phyloP scores from a whole-genome alignment of 2,113 vertebrate species.

The Sciurus niger region DNA sequence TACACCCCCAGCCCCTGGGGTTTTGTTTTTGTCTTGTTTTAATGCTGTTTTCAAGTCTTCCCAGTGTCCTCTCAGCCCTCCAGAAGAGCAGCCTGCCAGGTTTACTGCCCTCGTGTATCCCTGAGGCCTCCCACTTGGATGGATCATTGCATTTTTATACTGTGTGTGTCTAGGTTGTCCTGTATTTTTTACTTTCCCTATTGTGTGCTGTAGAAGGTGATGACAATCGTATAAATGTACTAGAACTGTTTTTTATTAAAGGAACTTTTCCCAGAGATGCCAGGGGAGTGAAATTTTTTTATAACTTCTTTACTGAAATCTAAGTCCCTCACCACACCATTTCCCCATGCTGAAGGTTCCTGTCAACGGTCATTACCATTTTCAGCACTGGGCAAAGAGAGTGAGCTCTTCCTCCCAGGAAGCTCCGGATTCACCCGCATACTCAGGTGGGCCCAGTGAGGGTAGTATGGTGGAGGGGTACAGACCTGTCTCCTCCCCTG shows the following conservation, averaged over 20 bases:
- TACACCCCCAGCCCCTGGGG: not conserved
- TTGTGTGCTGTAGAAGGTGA: conserved; percentile 70
- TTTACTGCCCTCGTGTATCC: not conserved
- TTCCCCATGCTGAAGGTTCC: too few species aligned
- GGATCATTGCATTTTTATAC: conserved; percentile 63
- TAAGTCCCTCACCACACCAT: not conserved
- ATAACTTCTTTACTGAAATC: not conserved
- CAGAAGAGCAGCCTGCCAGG: not conserved
- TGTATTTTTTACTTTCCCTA: conserved; percentile 67
- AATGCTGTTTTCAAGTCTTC: conserved; percentile 49
- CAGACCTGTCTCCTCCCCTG: not conserved
- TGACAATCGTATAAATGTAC: conserved; percentile 76
- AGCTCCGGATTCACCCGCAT: not conserved
- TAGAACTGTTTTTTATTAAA: conserved; percentile 83
- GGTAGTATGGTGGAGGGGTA: not conserved
- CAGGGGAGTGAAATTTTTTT: not conserved
- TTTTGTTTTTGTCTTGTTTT: not conserved
- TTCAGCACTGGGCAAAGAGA: not conserved
- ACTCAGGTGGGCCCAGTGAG: not conserved
- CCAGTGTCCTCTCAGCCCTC: not conserved
- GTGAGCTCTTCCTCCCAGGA: not conserved
- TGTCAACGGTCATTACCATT: not conserved
- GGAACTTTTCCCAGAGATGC: conserved; percentile 77
- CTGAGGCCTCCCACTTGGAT: not conserved
- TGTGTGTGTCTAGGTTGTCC: conserved; percentile 17